Evolutionary conservation across 2,888 invertebrate genomes (phyloP).

Genomic region (Dolomedes plantarius): DNA sequence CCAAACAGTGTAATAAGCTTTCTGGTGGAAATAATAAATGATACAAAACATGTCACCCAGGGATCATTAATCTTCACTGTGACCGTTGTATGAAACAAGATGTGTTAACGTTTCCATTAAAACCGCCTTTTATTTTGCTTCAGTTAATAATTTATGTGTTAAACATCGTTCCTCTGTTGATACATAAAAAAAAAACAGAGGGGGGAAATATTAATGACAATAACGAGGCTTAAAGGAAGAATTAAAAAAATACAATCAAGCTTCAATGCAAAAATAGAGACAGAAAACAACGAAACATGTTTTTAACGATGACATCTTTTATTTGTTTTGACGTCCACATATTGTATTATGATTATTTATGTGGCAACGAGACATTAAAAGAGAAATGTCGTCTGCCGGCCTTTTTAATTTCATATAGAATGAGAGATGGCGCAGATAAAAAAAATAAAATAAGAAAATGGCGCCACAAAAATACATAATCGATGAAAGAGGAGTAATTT

Average conservation of each 20-base stretch:
- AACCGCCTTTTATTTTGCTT: constrained; percentile 60
- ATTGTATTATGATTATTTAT: constrained; percentile 72
- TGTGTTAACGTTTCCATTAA: constrained; percentile 68
- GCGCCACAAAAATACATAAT: constrained; percentile 1
- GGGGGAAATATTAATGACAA: constrained; percentile 58
- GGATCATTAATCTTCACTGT: constrained; percentile 62
- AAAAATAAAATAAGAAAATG: background rate
- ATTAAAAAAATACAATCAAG: constrained; percentile 36
- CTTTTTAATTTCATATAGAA: constrained; percentile 38
- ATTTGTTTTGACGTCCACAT: constrained; percentile 70
- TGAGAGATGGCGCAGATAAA: background rate
- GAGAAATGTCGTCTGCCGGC: constrained; percentile 46
- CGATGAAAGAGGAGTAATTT: background rate
- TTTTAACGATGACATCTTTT: constrained; percentile 70
- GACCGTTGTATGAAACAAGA: constrained; percentile 50
- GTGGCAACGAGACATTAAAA: constrained; percentile 61
- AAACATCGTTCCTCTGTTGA: constrained; percentile 69
- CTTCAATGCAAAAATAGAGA: constrained; percentile 42
- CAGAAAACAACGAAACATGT: constrained; percentile 54
- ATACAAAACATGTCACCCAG: constrained; percentile 65
- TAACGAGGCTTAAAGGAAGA: constrained; percentile 33
- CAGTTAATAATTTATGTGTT: constrained; percentile 71
- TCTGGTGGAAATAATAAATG: constrained; percentile 70
- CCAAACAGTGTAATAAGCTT: constrained; percentile 66
- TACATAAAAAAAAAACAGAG: constrained; percentile 61